Base-by-base conservation (phyloP, 1,140 invertebrate genomes). In the Drosophila santomea region DNA sequence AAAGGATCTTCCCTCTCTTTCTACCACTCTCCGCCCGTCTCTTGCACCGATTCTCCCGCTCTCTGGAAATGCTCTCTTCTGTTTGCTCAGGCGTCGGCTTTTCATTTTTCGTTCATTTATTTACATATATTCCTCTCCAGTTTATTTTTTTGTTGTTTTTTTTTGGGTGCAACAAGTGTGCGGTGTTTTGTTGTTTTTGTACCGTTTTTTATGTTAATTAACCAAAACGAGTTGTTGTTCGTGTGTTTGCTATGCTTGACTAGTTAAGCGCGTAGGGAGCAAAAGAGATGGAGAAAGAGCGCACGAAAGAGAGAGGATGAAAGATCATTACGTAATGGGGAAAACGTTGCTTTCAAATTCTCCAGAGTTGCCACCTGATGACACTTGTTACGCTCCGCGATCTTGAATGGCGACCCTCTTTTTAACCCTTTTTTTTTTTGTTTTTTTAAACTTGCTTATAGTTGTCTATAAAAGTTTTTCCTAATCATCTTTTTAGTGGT, bases 141-240 rank as follows among this genome's bases (percentile, higher is more conserved):
- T 61, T 50, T 55, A 39, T 51, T 54, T 57, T 66, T 62, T 56
- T 52, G 38, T 17, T 17, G 43, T 55, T 44, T 56, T 54, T 57
- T 66, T 62, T 56, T 52, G 38, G 39, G 78, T 73, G 78, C 82
- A 85, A 81, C 82, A 88, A 86, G 82, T 85, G 64, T 86, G 60
- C 64, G 60, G 52, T 50, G 20, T 47, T 80, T 63, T 67, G 39
- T 66, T 68, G 59, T 81, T 54, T 63, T 25, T 71, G 72, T 69
- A 71, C 60, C 57, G 83, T 85, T 81, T 83, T 85, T 86, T 74
- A 86, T 88, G 82, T 82, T 82, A 86, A 86, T 82, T 85, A 78
- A 82, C 61, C 69, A 71, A 84, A 85, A 86, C 74, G 66, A 71
- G 74, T 80, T 85, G 75, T 62, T 63, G 41, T 64, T 75, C 41